These are phyloP conservation scores for Sylvilagus floridanus DNA, from an alignment of 2,797 vertebrate species.

Conservation along the genomic window DNA sequence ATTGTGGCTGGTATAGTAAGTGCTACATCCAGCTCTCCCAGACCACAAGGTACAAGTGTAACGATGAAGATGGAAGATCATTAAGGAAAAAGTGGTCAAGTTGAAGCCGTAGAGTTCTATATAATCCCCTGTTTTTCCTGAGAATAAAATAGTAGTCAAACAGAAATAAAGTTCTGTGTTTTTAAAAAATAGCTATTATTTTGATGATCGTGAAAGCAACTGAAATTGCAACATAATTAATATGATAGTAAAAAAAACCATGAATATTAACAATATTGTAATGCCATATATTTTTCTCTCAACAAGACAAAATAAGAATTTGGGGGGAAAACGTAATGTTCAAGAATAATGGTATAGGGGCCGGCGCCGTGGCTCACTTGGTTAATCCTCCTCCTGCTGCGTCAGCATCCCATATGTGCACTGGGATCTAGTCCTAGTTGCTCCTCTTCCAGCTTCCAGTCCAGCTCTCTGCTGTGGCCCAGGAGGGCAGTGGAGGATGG, in stretches of 20 bases:
- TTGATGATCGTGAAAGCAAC: not conserved
- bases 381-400: no score
- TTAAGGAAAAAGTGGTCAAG: not conserved
- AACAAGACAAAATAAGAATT: not conserved
- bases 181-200: not conserved
- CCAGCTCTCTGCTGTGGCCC: no score
- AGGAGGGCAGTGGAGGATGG: no score
- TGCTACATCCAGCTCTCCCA: not conserved
- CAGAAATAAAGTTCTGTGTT: not conserved
- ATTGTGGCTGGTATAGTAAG: not conserved
- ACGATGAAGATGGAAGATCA: not conserved
- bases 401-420: no score
- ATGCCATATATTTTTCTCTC: not conserved
- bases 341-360: not conserved
- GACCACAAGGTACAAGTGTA: not conserved
- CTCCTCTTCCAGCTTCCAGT: no score
- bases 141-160: not conserved
- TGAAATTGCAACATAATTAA: not conserved
- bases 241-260: not conserved
- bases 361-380: no score
- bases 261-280: not conserved
- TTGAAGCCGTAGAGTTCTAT: not conserved
- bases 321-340: not conserved
- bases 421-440: no score
- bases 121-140: not conserved